Percentiles rank a stretch among this genome's conserved stretches.
phyloP scores from a whole-genome alignment of 2,797 vertebrate species.

The Thripadectes ignobilis region DNA sequence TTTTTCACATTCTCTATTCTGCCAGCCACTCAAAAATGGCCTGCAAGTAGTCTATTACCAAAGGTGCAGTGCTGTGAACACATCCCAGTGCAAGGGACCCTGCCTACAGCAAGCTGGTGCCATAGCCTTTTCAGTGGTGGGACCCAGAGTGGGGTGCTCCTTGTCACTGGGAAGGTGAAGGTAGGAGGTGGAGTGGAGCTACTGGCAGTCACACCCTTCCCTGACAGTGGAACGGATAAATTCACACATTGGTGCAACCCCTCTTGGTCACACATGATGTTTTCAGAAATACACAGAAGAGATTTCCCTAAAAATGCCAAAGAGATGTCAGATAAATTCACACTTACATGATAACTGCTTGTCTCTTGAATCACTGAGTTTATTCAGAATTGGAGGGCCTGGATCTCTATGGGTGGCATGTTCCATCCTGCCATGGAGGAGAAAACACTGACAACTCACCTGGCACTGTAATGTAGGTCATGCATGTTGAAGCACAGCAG shows the following conservation, averaged over 20 bases:
- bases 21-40: background rate
- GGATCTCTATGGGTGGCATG: background rate
- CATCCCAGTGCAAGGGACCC: background rate
- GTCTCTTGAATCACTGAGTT: background rate
- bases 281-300: background rate
- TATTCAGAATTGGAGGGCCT: background rate
- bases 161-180: background rate
- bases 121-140: background rate
- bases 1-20: background rate
- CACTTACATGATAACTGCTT: fast-evolving
- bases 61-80: background rate
- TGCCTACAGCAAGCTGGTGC: background rate
- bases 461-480: background rate
- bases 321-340: background rate
- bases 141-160: background rate
- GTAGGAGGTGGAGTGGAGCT: background rate
- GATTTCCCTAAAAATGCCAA: background rate
- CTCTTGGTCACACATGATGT: background rate
- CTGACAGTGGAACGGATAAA: fast-evolving
- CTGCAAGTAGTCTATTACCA: background rate
- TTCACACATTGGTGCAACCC: background rate
- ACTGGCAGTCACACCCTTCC: background rate
- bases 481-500: background rate
- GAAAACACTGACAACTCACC: background rate
- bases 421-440: background rate